phyloP scores from a whole-genome alignment of 2,797 vertebrate genomes.

The Pseudocheirus occidentalis region DNA sequence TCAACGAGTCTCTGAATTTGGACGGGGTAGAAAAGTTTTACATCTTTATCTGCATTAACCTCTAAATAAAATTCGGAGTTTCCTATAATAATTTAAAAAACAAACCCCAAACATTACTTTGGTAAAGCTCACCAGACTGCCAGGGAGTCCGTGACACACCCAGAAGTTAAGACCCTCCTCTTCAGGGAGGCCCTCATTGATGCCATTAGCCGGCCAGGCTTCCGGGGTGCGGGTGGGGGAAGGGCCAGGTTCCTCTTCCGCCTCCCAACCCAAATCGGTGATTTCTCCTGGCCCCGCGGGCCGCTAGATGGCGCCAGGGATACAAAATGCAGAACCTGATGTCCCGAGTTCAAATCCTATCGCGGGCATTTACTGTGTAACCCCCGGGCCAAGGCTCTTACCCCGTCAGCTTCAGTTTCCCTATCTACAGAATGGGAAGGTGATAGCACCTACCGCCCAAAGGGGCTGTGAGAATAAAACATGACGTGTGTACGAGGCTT shows the following conservation, averaged over 20 bases:
- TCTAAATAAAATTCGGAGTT: neutral
- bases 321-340: too few species aligned
- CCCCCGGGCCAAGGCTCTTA: fast-evolving
- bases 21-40: neutral
- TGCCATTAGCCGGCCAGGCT: neutral
- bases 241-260: too few species aligned
- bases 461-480: neutral
- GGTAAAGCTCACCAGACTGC: neutral
- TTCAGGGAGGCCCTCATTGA: too few species aligned
- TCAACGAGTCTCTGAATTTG: neutral
- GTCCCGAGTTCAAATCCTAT: neutral
- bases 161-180: neutral
- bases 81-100: neutral
- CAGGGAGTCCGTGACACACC: neutral
- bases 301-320: too few species aligned
- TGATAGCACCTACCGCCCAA: neutral
- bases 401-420: neutral
- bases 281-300: too few species aligned
- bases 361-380: neutral
- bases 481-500: neutral
- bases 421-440: neutral
- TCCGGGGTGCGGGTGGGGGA: too few species aligned
- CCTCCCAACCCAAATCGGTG: neutral
- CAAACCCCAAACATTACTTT: neutral
- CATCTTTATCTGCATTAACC: neutral